A percentile compares a stretch with the other conserved stretches of the same genome.
These are phyloP conservation scores for Phenganax marumi DNA, from an alignment of 92 coral and sea anemone species.

Conservation along the genomic window DNA sequence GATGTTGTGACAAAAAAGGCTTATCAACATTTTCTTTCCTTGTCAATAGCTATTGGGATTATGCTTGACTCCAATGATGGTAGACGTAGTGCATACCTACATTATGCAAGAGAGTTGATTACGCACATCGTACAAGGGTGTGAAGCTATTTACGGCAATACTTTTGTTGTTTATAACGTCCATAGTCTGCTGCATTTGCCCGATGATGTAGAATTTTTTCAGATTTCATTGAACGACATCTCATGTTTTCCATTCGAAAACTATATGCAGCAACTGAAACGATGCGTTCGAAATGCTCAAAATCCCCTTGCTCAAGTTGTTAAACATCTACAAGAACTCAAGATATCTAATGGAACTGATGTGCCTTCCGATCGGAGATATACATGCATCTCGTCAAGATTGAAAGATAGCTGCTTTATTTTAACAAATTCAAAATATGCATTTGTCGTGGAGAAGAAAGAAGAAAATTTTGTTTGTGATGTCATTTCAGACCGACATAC, in stretches of 20 bases:
- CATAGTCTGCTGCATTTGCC: constrained; percentile 1
- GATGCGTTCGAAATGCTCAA: background rate
- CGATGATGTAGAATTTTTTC: background rate
- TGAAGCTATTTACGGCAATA: background rate
- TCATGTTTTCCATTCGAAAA: background rate
- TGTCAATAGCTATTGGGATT: constrained; percentile 1
- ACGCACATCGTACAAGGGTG: background rate
- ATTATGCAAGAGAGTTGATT: background rate
- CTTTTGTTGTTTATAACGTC: background rate
- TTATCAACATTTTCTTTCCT: constrained; percentile 3
- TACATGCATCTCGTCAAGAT: too few relatives aligned
- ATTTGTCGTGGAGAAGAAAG: too few relatives aligned
- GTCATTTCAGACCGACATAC: background rate
- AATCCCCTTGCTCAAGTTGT: background rate
- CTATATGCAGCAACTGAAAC: background rate
- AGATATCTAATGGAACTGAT: too few relatives aligned
- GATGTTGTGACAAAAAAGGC: background rate
- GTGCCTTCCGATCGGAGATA: too few relatives aligned
- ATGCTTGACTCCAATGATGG: background rate
- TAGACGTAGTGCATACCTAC: background rate
- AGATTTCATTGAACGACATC: background rate
- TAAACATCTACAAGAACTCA: background rate
- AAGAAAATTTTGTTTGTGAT: too few relatives aligned
- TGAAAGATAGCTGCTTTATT: too few relatives aligned
- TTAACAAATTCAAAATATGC: too few relatives aligned